A percentile compares a stretch with the other conserved stretches of the same genome.
phyloP scores from a whole-genome alignment of 2,113 vertebrate genomes.

The Pedionomus torquatus region DNA sequence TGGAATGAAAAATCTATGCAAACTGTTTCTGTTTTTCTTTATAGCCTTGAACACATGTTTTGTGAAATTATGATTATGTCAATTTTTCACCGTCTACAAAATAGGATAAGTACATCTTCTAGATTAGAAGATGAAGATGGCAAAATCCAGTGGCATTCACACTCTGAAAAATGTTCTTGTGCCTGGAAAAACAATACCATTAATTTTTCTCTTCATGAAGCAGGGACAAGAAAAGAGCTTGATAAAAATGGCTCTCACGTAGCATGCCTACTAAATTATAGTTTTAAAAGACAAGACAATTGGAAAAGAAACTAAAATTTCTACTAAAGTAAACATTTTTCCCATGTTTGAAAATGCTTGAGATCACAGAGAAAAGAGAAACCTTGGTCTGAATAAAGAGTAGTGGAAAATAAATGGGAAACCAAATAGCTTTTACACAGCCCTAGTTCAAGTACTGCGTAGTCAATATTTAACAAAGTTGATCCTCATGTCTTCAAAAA shows the following conservation, averaged over 20 bases:
- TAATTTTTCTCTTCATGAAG: conserved; percentile 3
- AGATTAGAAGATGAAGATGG: neutral
- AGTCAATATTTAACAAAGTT: neutral
- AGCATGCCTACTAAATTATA: neutral
- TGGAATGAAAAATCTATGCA: neutral
- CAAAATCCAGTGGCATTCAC: neutral
- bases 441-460: neutral
- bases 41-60: neutral
- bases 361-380: neutral
- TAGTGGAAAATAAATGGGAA: neutral
- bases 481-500: neutral
- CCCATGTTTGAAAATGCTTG: neutral
- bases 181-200: neutral
- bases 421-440: neutral
- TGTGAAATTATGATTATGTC: neutral
- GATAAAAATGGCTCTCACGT: neutral
- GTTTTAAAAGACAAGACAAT: neutral
- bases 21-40: neutral
- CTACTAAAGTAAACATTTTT: neutral
- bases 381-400: neutral
- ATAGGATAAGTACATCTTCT: neutral
- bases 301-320: neutral
- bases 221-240: neutral
- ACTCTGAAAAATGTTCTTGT: neutral
- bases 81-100: conserved; percentile 47